These are phyloP conservation scores for Drosophila persimilis DNA, from an alignment of 1,140 invertebrate genomes.

Conservation along the genomic window DNA sequence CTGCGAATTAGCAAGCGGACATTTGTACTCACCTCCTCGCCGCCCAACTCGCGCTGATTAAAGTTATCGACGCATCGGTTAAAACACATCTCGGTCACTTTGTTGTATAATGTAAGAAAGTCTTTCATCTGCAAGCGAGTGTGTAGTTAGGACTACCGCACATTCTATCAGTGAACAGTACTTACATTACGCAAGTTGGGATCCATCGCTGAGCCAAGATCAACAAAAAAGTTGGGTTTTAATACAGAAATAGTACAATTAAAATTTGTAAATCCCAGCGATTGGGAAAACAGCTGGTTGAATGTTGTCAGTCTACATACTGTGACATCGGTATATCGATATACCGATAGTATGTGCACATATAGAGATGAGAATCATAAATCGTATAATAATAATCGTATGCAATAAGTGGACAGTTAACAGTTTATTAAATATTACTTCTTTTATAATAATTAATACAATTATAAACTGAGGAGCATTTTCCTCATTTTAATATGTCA, in stretches of 20 bases:
- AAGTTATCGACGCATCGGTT: slow-evolving; percentile 93
- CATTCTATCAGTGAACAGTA: background rate
- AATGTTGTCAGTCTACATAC: too few species aligned
- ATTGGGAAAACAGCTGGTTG: slow-evolving; percentile 25
- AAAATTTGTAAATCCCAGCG: slow-evolving; percentile 5
- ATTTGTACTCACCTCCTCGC: slow-evolving; percentile 86
- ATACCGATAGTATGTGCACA: too few species aligned
- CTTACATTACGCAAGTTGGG: slow-evolving; percentile 71
- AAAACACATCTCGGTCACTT: slow-evolving; percentile 93
- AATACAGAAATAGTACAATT: slow-evolving; percentile 33
- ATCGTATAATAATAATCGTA: background rate
- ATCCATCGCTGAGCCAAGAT: slow-evolving; percentile 45
- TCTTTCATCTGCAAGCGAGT: slow-evolving; percentile 88
- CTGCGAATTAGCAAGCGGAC: background rate
- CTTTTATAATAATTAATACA: too few species aligned
- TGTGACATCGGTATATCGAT: too few species aligned
- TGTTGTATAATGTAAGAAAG: slow-evolving; percentile 93
- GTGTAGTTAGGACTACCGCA: background rate
- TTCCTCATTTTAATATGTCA: background rate
- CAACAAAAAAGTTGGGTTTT: slow-evolving; percentile 3
- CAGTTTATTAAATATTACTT: too few species aligned
- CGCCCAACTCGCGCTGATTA: slow-evolving; percentile 88
- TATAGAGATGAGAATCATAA: background rate
- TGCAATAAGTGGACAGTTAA: too few species aligned
- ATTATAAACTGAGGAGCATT: too few species aligned